Evolutionary conservation across 2,888 invertebrate genomes (phyloP).

Genomic region (Entomobrya multifasciata): DNA sequence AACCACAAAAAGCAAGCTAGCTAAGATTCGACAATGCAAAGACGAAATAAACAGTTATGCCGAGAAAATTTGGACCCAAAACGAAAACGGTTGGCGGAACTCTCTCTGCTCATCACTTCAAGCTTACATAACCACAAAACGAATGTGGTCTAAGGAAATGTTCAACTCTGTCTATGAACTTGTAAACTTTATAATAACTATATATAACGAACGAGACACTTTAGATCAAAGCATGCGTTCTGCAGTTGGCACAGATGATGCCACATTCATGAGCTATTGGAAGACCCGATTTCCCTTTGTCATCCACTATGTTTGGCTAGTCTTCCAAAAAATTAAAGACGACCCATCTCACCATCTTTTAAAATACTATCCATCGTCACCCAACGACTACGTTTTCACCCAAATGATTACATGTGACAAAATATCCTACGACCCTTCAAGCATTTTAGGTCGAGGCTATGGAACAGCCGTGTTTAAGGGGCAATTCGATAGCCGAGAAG

Average conservation of each 20-base stretch:
- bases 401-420: neutral
- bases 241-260: neutral
- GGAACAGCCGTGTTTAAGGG: slow-evolving; percentile 15
- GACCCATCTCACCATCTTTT: neutral
- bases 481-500: neutral
- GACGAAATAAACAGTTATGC: neutral
- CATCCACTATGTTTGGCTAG: neutral
- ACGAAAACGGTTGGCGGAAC: neutral
- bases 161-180: neutral
- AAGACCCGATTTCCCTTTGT: neutral
- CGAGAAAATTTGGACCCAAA: neutral
- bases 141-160: neutral
- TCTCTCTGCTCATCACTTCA: neutral
- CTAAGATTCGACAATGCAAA: neutral
- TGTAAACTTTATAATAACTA: neutral
- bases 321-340: neutral
- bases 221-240: neutral
- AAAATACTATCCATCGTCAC: neutral
- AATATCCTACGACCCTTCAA: neutral
- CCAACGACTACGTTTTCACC: neutral
- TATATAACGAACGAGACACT: neutral
- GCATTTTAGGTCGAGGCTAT: neutral
- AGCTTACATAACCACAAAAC: neutral
- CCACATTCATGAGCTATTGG: neutral
- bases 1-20: neutral